phyloP scores from a whole-genome alignment of 2,113 vertebrate genomes.

The Ciconia stormi region DNA sequence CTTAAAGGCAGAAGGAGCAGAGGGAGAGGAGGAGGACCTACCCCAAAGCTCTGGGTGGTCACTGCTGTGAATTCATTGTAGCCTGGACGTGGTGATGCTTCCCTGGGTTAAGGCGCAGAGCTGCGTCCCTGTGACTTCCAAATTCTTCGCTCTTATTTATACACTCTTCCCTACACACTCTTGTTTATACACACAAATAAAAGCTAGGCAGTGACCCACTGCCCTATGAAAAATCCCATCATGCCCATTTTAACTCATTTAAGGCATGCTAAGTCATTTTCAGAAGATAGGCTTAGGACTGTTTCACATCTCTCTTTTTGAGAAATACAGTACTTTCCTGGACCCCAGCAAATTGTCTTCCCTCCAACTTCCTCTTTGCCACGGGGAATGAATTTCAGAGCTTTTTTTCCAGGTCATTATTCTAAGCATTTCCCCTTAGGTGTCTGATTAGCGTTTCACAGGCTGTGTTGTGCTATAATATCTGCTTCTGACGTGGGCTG shows the following conservation, averaged over 20 bases:
- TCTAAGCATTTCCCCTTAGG: not conserved
- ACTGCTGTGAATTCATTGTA: rapidly evolving
- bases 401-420: slow-evolving; percentile 17
- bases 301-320: not conserved
- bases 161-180: rapidly evolving
- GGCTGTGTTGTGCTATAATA: not conserved
- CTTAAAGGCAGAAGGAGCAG: not conserved
- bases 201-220: not conserved
- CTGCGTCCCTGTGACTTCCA: not conserved
- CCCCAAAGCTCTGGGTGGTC: not conserved
- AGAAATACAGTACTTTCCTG: not conserved
- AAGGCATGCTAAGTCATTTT: not conserved
- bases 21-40: not conserved
- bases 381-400: not conserved
- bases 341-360: not conserved
- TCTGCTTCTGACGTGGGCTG: not conserved
- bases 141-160: not conserved
- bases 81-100: not conserved
- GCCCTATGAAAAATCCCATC: not conserved
- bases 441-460: slow-evolving; percentile 1
- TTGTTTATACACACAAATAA: not conserved
- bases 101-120: not conserved
- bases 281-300: not conserved
- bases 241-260: not conserved
- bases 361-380: not conserved